A percentile compares a stretch with the other conserved stretches of the same genome.
phyloP scores from a whole-genome alignment of 2,888 invertebrate species.

The Drosophila suboccidentalis region DNA sequence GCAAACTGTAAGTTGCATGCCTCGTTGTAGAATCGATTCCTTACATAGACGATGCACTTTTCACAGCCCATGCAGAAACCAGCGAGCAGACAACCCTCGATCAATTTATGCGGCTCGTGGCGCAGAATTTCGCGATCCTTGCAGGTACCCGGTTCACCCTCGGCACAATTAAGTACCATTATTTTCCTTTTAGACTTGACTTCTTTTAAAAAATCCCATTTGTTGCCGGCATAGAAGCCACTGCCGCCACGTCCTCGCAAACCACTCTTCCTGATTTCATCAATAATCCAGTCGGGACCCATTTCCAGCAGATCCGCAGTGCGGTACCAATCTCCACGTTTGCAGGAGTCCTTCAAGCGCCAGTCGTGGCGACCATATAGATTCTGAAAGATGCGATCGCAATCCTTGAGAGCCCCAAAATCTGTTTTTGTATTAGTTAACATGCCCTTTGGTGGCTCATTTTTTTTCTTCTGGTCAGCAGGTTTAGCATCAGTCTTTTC shows the following conservation, averaged over 20 bases:
- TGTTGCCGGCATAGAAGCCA: slow-evolving; percentile 97
- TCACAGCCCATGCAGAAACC: slow-evolving; percentile 97
- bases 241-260: slow-evolving; percentile 98
- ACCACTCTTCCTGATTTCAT: slow-evolving; percentile 97
- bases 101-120: slow-evolving; percentile 98
- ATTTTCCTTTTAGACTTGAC: slow-evolving; percentile 88
- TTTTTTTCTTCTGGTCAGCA: neutral
- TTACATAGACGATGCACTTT: slow-evolving; percentile 98
- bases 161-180: slow-evolving; percentile 98
- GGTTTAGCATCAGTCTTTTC: neutral
- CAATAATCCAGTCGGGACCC: slow-evolving; percentile 98
- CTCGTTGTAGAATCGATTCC: slow-evolving; percentile 99
- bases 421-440: slow-evolving; percentile 87
- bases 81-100: slow-evolving; percentile 97
- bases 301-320: slow-evolving; percentile 97
- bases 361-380: slow-evolving; percentile 99
- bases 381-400: slow-evolving; percentile 98
- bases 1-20: slow-evolving; percentile 98
- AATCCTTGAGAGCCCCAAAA: slow-evolving; percentile 93
- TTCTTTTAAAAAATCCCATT: slow-evolving; percentile 88
- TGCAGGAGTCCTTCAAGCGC: slow-evolving; percentile 95
- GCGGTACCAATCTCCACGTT: slow-evolving; percentile 98
- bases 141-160: slow-evolving; percentile 97
- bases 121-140: slow-evolving; percentile 99
- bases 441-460: slow-evolving; percentile 83